Evolutionary conservation across 2,113 vertebrate species (phyloP).

Genomic region (Hystrix brachyura): DNA sequence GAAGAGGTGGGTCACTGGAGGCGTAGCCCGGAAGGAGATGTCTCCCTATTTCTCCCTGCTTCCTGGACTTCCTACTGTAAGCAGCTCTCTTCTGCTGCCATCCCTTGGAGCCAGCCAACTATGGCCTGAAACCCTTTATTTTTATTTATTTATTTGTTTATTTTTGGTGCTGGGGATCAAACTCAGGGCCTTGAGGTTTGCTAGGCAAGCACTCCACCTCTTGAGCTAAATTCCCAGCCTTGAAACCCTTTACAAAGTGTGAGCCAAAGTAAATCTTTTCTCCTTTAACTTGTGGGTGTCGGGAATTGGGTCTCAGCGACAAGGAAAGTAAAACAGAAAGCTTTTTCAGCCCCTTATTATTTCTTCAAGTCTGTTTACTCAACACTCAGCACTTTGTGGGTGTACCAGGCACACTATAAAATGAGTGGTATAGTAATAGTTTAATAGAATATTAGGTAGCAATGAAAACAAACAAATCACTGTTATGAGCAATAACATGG

Average conservation of each 20-base stretch:
- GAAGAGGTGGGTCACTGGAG: too few relatives aligned
- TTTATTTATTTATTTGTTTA: too few relatives aligned
- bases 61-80: background rate
- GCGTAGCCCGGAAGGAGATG: too few relatives aligned
- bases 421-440: background rate
- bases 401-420: background rate
- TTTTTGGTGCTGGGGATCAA: too few relatives aligned
- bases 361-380: background rate
- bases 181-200: too few relatives aligned
- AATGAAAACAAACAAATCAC: conserved; percentile 19
- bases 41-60: too few relatives aligned
- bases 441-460: background rate
- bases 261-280: background rate
- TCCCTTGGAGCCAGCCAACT: background rate
- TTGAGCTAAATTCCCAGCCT: too few relatives aligned
- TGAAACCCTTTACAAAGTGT: background rate
- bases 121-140: background rate
- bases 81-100: background rate
- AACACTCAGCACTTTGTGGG: background rate
- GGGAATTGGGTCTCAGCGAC: too few relatives aligned
- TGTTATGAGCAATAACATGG: background rate
- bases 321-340: background rate
- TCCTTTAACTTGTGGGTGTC: background rate
- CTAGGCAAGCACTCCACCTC: too few relatives aligned
- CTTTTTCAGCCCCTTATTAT: background rate